These are phyloP conservation scores for Pogonomyrmex californicus DNA, from an alignment of 1,140 invertebrate genomes.

Conservation along the genomic window DNA sequence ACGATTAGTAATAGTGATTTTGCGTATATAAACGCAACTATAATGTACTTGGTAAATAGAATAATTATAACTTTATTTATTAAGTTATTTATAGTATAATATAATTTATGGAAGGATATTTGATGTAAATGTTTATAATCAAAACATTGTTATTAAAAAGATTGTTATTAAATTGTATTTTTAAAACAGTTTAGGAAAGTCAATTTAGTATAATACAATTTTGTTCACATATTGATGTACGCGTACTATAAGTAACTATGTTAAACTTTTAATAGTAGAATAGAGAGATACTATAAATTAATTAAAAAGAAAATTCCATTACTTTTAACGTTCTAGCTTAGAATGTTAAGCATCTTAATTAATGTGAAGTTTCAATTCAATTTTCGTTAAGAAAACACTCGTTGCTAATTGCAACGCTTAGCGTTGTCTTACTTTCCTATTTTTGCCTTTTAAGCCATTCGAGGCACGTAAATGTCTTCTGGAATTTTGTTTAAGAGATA, in stretches of 20 bases:
- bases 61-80: neutral
- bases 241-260: neutral
- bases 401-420: slow-evolving; percentile 28
- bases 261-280: neutral
- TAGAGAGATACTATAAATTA: neutral
- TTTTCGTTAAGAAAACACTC: slow-evolving; percentile 41
- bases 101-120: neutral
- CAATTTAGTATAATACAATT: neutral
- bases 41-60: neutral
- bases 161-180: neutral
- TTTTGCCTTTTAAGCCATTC: slow-evolving; percentile 1
- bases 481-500: slow-evolving; percentile 3
- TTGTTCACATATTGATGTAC: neutral
- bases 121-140: neutral
- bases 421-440: slow-evolving; percentile 1
- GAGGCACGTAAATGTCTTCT: slow-evolving; percentile 18
- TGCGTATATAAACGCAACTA: slow-evolving; percentile 6
- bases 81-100: neutral
- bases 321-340: slow-evolving; percentile 6
- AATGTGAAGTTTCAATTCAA: slow-evolving; percentile 44
- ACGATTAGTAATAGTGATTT: neutral
- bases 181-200: neutral
- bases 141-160: neutral
- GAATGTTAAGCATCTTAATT: slow-evolving; percentile 29
- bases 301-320: slow-evolving; percentile 28